Evolutionary conservation across 2,113 vertebrate genomes (phyloP), one percentile per base, ranked within the genome.

Genomic region (Hirundichthys speculiger): DNA sequence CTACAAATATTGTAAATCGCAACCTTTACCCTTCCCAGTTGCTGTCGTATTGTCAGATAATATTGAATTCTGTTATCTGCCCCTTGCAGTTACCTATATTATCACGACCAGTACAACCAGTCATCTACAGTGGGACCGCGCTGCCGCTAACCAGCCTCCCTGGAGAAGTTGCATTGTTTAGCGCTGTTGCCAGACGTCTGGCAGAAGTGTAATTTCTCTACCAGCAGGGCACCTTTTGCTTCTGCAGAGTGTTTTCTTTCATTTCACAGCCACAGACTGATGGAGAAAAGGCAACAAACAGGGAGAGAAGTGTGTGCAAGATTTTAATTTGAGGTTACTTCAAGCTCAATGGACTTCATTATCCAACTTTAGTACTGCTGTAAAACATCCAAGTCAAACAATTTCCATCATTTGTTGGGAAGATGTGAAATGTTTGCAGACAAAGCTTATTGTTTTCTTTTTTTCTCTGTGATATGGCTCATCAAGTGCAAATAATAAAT

Each of bases 401-500:
- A n/a, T 64, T 69, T 59, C 2, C 9, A 58, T 38, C 12, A 45
- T 57, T 64, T 48, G 8, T 67, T 59, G 27, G 51, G 1, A 9
- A 54, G 46, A 69, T 50, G 38, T 62, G 68, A 53, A 42, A 63
- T 39, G 50, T 72, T 48, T 61, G 58, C 45, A 60, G 47, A 54
- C 21, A 14, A 9, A 60, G 30, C 41, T 9, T 25, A 3, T 49
- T 49, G 40, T 25, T 15, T 34, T 50, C 18, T 53, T 21, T 30
- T 7, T 27, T 43, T 50, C 16, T 43, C 48, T 49, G 16, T 43
- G 56, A 58, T 58, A 43, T 50, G 66, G 27, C 71, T 79, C 71
- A 69, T 78, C 67, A 62, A 60, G 57, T 54, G 22, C 51, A 67
- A 79, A 79, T n/a, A 76, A 12, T 63, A 74, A 74, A 82, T 79